phyloP scores from a whole-genome alignment of 1,140 invertebrate genomes.

The Rhyzopertha dominica region DNA sequence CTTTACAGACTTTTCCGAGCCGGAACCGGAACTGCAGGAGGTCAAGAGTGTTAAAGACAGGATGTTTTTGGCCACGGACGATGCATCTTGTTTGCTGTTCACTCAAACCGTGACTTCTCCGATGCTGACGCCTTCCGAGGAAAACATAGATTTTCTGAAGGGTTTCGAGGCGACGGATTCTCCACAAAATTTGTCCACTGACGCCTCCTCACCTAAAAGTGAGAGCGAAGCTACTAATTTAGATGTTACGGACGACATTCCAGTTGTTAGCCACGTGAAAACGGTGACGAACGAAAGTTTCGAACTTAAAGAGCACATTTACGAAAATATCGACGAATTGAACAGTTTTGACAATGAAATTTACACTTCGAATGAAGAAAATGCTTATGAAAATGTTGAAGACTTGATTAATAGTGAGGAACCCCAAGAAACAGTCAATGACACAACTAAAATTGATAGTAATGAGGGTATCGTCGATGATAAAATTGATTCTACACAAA shows the following conservation, averaged over 20 bases:
- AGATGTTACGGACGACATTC: slow-evolving; percentile 3
- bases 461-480: too few species aligned
- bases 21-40: slow-evolving; percentile 16
- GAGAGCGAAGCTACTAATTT: slow-evolving; percentile 11
- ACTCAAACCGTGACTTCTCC: slow-evolving; percentile 44
- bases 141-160: slow-evolving; percentile 45
- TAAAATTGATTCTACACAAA: too few species aligned
- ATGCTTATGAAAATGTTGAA: slow-evolving; percentile 1
- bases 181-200: too few species aligned
- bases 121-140: slow-evolving; percentile 45
- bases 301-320: slow-evolving; percentile 19
- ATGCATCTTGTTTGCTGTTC: slow-evolving; percentile 38
- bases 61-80: slow-evolving; percentile 41
- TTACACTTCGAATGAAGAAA: slow-evolving; percentile 4
- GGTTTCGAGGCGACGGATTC: slow-evolving; percentile 26
- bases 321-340: slow-evolving; percentile 23
- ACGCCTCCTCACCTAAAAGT: slow-evolving; percentile 17
- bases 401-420: slow-evolving; percentile 26
- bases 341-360: slow-evolving; percentile 20
- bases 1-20: slow-evolving; percentile 24
- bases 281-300: slow-evolving; percentile 9
- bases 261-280: slow-evolving; percentile 1
- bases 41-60: slow-evolving; percentile 38
- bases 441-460: too few species aligned
- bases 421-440: slow-evolving; percentile 33